Evolutionary conservation across 2,113 vertebrate species (phyloP).

Genomic region (Salvator merianae): DNA sequence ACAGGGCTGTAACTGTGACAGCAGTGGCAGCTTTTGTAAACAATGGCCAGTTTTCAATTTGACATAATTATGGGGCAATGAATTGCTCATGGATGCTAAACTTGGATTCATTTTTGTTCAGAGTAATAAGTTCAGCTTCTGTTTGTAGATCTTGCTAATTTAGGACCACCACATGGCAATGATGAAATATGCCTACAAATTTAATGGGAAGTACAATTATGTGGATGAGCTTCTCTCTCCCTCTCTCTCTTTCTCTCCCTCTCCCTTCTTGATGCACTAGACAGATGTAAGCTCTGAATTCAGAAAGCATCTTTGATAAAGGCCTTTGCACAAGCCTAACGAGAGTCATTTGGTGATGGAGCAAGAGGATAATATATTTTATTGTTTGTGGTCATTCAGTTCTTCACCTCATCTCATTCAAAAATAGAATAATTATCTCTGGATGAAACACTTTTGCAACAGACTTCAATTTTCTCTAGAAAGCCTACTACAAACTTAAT

Average conservation of each 20-base stretch:
- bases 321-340: slow-evolving; percentile 24
- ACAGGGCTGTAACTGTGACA: slow-evolving; percentile 33
- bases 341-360: slow-evolving; percentile 28
- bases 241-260: slow-evolving; percentile 11
- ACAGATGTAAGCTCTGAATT: slow-evolving; percentile 30
- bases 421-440: slow-evolving; percentile 52
- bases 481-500: slow-evolving; percentile 55
- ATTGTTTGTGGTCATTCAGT: slow-evolving; percentile 38
- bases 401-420: slow-evolving; percentile 52
- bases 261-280: slow-evolving; percentile 33
- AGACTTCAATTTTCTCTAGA: slow-evolving; percentile 55
- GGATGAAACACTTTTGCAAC: slow-evolving; percentile 60
- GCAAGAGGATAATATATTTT: slow-evolving; percentile 43
- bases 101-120: slow-evolving; percentile 21
- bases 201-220: slow-evolving; percentile 42
- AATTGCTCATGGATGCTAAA: slow-evolving; percentile 16
- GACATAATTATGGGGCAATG: slow-evolving; percentile 20
- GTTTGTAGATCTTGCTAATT: slow-evolving; percentile 24
- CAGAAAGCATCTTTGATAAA: slow-evolving; percentile 28
- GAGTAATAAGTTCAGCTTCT: slow-evolving; percentile 25
- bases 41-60: slow-evolving; percentile 17
- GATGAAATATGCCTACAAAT: slow-evolving; percentile 38
- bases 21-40: slow-evolving; percentile 28
- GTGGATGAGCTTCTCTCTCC: slow-evolving; percentile 17
- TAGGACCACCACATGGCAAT: slow-evolving; percentile 38